Evolutionary conservation across 1,140 invertebrate genomes (phyloP).

Genomic region (Drosophila triauraria): DNA sequence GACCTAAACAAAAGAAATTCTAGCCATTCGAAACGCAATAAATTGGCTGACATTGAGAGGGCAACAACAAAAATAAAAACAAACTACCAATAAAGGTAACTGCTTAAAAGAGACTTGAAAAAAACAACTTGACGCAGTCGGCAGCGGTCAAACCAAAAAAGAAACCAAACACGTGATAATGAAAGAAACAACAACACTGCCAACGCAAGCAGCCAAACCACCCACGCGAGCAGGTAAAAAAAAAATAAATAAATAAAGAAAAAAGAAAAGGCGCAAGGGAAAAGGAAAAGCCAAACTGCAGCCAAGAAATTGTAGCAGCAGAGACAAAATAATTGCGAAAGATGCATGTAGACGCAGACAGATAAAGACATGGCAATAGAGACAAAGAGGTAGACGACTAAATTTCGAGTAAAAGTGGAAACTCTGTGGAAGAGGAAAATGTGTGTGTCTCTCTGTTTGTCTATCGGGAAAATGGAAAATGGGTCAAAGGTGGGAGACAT

Average conservation of each 20-base stretch:
- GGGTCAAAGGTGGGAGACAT: constrained; percentile 58
- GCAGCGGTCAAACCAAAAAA: constrained; percentile 23
- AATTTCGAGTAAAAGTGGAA: constrained; percentile 66
- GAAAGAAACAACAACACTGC: constrained; percentile 34
- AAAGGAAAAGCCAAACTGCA: constrained; percentile 47
- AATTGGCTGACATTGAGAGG: constrained; percentile 65
- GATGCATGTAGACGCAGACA: constrained; percentile 25
- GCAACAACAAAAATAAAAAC: constrained; percentile 18
- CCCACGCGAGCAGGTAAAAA: constrained; percentile 63
- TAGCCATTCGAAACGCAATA: constrained; percentile 55
- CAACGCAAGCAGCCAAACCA: neutral
- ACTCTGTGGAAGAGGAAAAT: constrained; percentile 25
- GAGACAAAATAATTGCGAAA: constrained; percentile 68
- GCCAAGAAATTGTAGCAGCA: constrained; percentile 54
- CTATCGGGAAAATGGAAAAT: constrained; percentile 38
- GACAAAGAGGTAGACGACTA: constrained; percentile 52
- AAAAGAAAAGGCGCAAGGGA: neutral
- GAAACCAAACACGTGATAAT: constrained; percentile 68
- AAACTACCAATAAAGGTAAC: constrained; percentile 18
- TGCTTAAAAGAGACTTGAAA: constrained; percentile 28
- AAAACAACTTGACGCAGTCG: constrained; percentile 52
- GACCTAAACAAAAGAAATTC: constrained; percentile 33
- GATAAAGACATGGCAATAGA: constrained; percentile 19
- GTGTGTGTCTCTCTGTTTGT: constrained; percentile 31
- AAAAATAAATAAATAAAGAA: constrained; percentile 31